Conservation (phyloP, 2,113 vertebrate species). For the Pelecanus crispus region DNA sequence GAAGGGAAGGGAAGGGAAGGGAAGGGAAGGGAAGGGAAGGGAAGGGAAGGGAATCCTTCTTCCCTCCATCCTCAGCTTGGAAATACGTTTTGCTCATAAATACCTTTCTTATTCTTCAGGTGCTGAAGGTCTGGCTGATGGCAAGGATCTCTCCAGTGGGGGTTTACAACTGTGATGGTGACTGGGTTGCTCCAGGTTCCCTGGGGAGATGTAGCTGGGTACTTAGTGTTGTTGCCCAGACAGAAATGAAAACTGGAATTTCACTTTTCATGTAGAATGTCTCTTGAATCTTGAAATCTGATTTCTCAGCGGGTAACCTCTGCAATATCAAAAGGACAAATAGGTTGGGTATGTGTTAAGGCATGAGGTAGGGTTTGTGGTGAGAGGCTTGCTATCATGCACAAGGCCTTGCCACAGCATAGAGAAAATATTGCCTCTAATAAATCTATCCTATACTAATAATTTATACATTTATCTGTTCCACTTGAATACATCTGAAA, state of each 20-base stretch:
- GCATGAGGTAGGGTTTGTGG: not conserved
- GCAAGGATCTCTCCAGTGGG: not conserved
- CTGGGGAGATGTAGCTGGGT: not conserved
- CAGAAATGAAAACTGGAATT: not conserved
- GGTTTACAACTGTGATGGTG: not conserved
- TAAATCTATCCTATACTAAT: not conserved
- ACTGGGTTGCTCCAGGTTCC: not conserved
- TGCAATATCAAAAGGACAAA: not conserved
- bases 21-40: too few species aligned
- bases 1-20: too few species aligned
- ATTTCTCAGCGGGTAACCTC: not conserved
- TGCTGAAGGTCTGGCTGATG: not conserved
- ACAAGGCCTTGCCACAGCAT: not conserved
- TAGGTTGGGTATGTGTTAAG: not conserved
- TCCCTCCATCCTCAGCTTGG: not conserved
- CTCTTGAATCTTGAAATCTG: not conserved
- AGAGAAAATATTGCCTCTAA: not conserved
- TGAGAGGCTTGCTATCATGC: not conserved
- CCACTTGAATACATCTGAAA: not conserved
- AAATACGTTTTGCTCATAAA: not conserved
- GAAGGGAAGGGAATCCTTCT: too few species aligned
- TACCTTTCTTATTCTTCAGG: not conserved
- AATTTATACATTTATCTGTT: not conserved
- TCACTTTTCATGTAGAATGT: not conserved
- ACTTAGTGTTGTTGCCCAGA: not conserved